Conservation (phyloP, 2,113 vertebrate genomes). For the Trichomycterus rosablanca region DNA sequence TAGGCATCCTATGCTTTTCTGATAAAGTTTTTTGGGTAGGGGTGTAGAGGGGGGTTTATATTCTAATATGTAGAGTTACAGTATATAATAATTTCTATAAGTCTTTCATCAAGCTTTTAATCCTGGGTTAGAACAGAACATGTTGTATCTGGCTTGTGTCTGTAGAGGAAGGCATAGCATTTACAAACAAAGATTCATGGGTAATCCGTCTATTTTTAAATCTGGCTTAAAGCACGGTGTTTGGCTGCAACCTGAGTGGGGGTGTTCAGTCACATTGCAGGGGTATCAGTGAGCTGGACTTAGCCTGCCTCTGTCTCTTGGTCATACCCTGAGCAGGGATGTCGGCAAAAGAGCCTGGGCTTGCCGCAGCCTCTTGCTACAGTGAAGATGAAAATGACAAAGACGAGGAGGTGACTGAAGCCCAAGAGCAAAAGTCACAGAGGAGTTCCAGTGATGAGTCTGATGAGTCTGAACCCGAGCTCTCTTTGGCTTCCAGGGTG, state of each 20-base stretch:
- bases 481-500: constrained; percentile 56
- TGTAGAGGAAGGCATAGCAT: constrained; percentile 55
- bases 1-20: too few species aligned
- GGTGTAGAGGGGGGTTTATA: too few species aligned
- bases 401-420: constrained; percentile 7
- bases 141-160: constrained; percentile 47
- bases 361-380: constrained; percentile 53
- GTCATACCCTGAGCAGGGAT: constrained; percentile 74
- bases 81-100: too few species aligned
- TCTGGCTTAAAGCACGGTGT: constrained; percentile 78
- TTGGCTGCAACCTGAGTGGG: constrained; percentile 86
- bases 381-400: too few species aligned
- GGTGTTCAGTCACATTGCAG: constrained; percentile 79
- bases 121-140: not conserved
- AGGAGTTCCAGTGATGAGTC: constrained; percentile 72
- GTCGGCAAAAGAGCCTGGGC: constrained; percentile 62
- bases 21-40: too few species aligned
- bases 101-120: too few species aligned
- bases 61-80: too few species aligned
- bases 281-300: constrained; percentile 71
- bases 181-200: constrained; percentile 35
- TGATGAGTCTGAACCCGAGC: constrained; percentile 54
- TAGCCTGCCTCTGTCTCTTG: constrained; percentile 62
- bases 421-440: constrained; percentile 61
- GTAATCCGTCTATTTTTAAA: constrained; percentile 83